Evolutionary conservation across 2,113 vertebrate species (phyloP).

Genomic region (Pyxicephalus adspersus): DNA sequence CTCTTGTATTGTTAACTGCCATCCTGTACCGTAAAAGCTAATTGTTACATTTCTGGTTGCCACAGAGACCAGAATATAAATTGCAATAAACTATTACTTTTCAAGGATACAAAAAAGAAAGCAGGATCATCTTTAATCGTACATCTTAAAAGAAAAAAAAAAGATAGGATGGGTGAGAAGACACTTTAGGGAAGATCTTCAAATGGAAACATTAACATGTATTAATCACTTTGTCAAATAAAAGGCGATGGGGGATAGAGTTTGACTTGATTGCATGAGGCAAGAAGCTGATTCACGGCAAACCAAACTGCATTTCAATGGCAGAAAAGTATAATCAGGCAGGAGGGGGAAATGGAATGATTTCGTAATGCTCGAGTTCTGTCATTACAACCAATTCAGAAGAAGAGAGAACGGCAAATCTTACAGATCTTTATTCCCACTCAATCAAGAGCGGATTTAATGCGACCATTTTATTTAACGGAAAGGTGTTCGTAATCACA

Average conservation of each 20-base stretch:
- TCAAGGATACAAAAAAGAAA: slow-evolving; percentile 22
- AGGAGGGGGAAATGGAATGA: not conserved
- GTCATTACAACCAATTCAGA: slow-evolving; percentile 18
- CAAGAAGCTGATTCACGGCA: slow-evolving; percentile 7
- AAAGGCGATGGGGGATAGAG: slow-evolving; percentile 23
- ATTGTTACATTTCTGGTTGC: slow-evolving; percentile 45
- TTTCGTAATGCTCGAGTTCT: not conserved
- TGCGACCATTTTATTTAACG: slow-evolving; percentile 2
- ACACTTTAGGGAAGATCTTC: slow-evolving; percentile 11
- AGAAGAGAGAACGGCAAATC: not conserved
- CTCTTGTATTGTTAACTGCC: slow-evolving; percentile 33
- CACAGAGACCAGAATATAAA: slow-evolving; percentile 33
- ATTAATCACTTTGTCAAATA: slow-evolving; percentile 17
- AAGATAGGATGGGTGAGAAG: not conserved
- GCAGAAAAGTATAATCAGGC: slow-evolving; percentile 5
- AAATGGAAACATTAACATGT: slow-evolving; percentile 32
- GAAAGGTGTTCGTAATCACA: not conserved
- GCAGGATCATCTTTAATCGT: slow-evolving; percentile 18
- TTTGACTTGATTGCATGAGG: slow-evolving; percentile 16
- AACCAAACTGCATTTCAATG: slow-evolving; percentile 8
- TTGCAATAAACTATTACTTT: slow-evolving; percentile 34
- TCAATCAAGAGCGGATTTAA: slow-evolving; percentile 4
- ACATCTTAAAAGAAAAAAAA: slow-evolving; percentile 21
- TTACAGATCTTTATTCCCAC: not conserved
- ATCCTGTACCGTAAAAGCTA: slow-evolving; percentile 14